Conservation (phyloP, 2,797 vertebrate species). For the Mormyrops attenuatus region DNA sequence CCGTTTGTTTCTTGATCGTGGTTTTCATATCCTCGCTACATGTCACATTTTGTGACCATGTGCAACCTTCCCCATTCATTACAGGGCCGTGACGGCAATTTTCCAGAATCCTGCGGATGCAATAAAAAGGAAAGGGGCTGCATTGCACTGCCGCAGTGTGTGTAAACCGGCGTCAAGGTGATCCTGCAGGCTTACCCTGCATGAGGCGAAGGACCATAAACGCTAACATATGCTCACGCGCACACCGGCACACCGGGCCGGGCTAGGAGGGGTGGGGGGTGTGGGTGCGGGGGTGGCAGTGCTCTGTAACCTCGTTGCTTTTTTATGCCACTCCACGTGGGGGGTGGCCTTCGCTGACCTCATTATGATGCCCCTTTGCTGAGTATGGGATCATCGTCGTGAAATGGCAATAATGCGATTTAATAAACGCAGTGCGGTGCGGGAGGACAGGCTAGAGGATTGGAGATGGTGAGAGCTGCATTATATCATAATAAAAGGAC, state of each 20-base stretch:
- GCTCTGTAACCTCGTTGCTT: background rate
- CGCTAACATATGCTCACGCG: constrained; percentile 3
- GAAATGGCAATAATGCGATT: constrained; percentile 9
- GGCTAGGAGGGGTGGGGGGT: background rate
- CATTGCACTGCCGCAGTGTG: background rate
- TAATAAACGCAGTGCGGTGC: constrained; percentile 4
- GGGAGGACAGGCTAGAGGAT: background rate
- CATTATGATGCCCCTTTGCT: constrained; percentile 10
- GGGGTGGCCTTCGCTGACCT: constrained; percentile 2
- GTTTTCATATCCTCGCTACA: background rate
- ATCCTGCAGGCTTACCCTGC: background rate
- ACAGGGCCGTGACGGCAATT: background rate
- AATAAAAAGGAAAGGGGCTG: background rate
- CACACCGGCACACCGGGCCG: background rate
- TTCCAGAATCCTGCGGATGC: background rate
- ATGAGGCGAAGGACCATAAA: background rate
- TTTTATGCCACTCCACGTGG: constrained; percentile 5
- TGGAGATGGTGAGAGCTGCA: background rate
- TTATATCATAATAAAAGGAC: background rate
- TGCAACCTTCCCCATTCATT: background rate
- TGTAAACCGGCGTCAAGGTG: background rate
- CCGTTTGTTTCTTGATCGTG: background rate
- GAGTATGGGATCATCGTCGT: background rate
- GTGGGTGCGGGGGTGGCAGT: background rate
- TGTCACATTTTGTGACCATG: background rate